Evolutionary conservation across 2,888 invertebrate genomes (phyloP), one percentile per base, ranked within the genome.

Genomic region (Thecocarcelia acutangulata): DNA sequence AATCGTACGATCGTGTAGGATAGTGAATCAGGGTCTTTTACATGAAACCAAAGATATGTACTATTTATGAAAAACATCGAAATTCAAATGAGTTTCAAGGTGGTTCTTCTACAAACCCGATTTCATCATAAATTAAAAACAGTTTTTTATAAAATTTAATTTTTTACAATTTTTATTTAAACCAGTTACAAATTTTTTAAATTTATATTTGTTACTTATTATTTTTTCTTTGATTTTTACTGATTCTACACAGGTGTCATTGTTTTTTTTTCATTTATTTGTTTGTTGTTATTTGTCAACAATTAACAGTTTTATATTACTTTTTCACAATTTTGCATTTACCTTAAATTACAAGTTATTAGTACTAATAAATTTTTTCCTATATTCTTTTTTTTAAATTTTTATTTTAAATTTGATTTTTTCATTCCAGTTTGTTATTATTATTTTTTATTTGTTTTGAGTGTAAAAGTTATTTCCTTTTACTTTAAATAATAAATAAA

Each of bases 161-260:
- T 8, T 82, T 82, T 74, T 82, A 74, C 77, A 77, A 82, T 78
- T 83, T 77, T 77, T 80, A 77, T 83, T 83, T 83, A 70, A 76
- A 77, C 80, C 83, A 80, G 77, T 80, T 77, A 74, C 69, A 83
- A 83, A 74, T 77, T 70, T 82, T 33, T 61, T 68, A 42, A 15
- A 52, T 12, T 66, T 56, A 37, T 19, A 21, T 54, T 58, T 44
- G 56, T 50, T 50, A 33, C 70, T 52, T 48, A 28, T 68, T 21
- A 21, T 46, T 56, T 17, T 64, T 48, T 72, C 17, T 70, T 78
- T 52, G 54, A 68, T 61, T 12, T 74, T 64, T 70, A 66, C 58
- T 82, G 78, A 78, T 78, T 78, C 78, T 69, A 81, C 72, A 73
- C 63, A 81, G 64, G 73, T 69, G 72, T 81, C 37, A 24, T 73